These are phyloP conservation scores for Hippasteria phrygiana DNA, from an alignment of 53 echinoderm and acorn worm species.

Conservation along the genomic window DNA sequence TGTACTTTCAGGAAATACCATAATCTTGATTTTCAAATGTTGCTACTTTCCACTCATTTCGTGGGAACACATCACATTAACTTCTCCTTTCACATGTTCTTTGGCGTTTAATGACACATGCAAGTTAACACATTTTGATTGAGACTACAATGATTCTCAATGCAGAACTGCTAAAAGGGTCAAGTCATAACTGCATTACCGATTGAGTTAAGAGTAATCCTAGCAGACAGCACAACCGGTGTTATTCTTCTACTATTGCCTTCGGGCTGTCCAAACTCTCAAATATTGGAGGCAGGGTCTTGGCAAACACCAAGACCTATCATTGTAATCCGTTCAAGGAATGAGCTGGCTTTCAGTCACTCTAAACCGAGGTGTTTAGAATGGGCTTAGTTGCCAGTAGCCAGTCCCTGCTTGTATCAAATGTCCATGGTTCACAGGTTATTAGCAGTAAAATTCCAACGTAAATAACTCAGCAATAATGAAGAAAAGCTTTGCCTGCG, in stretches of 20 bases:
- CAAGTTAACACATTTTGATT: too few relatives aligned
- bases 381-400: neutral
- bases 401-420: neutral
- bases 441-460: neutral
- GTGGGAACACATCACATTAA: too few relatives aligned
- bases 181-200: neutral
- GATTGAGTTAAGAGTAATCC: neutral
- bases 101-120: too few relatives aligned
- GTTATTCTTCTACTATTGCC: neutral
- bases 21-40: too few relatives aligned
- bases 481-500: neutral
- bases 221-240: neutral
- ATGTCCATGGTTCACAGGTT: slow-evolving; percentile 7
- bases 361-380: neutral
- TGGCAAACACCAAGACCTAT: neutral
- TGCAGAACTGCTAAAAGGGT: neutral
- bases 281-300: neutral
- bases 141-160: neutral
- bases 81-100: too few relatives aligned
- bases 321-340: slow-evolving; percentile 12
- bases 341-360: slow-evolving; percentile 16
- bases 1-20: too few relatives aligned
- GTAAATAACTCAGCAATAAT: neutral
- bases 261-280: neutral
- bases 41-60: too few relatives aligned